Conservation (phyloP, 2,113 vertebrate species). For the Scalopus aquaticus region DNA sequence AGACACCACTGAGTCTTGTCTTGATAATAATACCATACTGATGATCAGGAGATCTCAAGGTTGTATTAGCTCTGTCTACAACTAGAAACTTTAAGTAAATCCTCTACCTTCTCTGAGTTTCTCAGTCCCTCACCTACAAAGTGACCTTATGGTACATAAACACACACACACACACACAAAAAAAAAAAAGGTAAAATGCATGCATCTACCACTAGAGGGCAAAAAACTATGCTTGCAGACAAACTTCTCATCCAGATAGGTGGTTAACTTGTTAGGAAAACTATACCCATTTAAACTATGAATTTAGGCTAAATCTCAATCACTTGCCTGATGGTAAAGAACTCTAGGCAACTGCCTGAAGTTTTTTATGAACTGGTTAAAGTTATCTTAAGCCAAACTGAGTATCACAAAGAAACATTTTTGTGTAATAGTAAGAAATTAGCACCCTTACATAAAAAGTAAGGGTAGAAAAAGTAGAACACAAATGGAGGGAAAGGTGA, state of each 20-base stretch:
- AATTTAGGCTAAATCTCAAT: constrained; percentile 47
- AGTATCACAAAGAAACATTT: not conserved
- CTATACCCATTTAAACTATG: not conserved
- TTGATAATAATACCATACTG: not conserved
- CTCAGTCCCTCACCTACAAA: not conserved
- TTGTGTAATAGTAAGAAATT: constrained; percentile 10
- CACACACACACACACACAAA: too few relatives aligned
- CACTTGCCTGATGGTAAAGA: constrained; percentile 26
- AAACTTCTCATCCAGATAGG: not conserved
- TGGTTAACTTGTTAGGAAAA: constrained; percentile 26
- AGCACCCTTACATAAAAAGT: not conserved
- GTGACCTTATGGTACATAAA: not conserved
- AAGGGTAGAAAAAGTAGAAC: not conserved
- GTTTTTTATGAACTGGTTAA: not conserved
- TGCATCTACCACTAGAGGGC: constrained; percentile 59
- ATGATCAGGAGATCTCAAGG: not conserved
- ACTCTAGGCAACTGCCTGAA: not conserved
- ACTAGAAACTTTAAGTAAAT: constrained; percentile 9
- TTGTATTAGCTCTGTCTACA: not conserved
- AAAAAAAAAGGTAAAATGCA: constrained; percentile 41
- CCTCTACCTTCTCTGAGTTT: not conserved
- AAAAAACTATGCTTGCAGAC: constrained; percentile 46
- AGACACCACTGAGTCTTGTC: not conserved
- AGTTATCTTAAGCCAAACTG: not conserved
- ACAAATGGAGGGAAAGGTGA: not conserved